Evolutionary conservation across 2,113 vertebrate genomes (phyloP).

Genomic region (Atrichornis clamosus): DNA sequence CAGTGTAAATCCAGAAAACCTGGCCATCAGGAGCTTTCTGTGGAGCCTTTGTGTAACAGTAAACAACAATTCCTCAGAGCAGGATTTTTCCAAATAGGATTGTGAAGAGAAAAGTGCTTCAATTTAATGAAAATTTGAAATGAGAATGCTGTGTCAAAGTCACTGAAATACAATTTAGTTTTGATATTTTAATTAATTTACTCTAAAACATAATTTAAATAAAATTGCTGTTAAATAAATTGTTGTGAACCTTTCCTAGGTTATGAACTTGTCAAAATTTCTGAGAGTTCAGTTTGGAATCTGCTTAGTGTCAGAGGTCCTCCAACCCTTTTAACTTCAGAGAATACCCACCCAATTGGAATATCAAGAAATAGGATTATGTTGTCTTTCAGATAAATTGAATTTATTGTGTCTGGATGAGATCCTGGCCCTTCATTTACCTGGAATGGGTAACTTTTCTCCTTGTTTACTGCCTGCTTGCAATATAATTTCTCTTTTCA

Average conservation of each 20-base stretch:
- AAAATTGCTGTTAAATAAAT: not conserved
- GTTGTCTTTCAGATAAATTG: not conserved
- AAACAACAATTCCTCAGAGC: not conserved
- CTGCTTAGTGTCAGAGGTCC: not conserved
- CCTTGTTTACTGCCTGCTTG: not conserved
- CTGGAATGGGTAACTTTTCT: not conserved
- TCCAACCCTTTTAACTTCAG: not conserved
- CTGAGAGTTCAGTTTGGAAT: not conserved
- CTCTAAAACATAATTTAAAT: not conserved
- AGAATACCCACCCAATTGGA: not conserved
- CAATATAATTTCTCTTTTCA: not conserved
- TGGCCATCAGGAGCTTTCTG: not conserved
- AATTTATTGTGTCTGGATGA: not conserved
- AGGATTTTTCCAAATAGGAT: not conserved
- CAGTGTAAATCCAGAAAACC: not conserved
- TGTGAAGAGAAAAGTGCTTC: not conserved
- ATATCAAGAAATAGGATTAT: not conserved
- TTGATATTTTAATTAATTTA: not conserved
- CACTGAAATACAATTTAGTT: not conserved
- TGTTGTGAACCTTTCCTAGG: not conserved
- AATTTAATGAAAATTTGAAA: not conserved
- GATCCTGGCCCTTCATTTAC: not conserved
- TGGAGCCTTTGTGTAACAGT: not conserved
- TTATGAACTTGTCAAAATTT: not conserved
- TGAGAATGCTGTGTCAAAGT: not conserved